Conservation (phyloP, 2,888 invertebrate genomes). For the Notodonta ziczac region DNA sequence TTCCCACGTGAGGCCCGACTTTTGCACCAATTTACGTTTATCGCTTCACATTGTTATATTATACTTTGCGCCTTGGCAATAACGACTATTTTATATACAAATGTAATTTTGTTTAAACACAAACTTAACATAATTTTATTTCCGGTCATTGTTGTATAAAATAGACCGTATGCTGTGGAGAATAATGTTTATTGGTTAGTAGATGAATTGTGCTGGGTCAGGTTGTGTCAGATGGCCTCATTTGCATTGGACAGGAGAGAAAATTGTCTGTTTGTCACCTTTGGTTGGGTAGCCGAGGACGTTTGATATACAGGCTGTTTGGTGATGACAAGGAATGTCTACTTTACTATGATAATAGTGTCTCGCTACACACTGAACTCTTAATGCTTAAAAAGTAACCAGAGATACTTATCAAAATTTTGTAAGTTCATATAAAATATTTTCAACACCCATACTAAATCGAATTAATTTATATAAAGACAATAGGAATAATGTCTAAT, state of each 20-base stretch:
- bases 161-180: constrained; percentile 15
- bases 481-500: too few relatives aligned
- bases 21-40: constrained; percentile 16
- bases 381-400: too few relatives aligned
- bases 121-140: constrained; percentile 15
- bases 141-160: constrained; percentile 12
- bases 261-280: constrained; percentile 70
- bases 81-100: constrained; percentile 18
- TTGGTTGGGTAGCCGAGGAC: constrained; percentile 48
- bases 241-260: constrained; percentile 71
- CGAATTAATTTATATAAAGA: too few relatives aligned
- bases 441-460: too few relatives aligned
- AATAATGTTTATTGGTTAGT: constrained; percentile 22
- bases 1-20: constrained; percentile 61
- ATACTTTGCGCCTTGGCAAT: constrained; percentile 13
- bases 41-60: constrained; percentile 8
- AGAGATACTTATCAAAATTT: too few relatives aligned
- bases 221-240: constrained; percentile 61
- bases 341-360: too few relatives aligned
- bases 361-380: too few relatives aligned
- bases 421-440: too few relatives aligned
- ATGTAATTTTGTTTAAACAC: constrained; percentile 15
- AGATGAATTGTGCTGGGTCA: constrained; percentile 26
- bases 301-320: constrained; percentile 30
- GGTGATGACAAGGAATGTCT: constrained; percentile 11